phyloP scores from a whole-genome alignment of 2,888 invertebrate species.

The Stenichneumon culpator region DNA sequence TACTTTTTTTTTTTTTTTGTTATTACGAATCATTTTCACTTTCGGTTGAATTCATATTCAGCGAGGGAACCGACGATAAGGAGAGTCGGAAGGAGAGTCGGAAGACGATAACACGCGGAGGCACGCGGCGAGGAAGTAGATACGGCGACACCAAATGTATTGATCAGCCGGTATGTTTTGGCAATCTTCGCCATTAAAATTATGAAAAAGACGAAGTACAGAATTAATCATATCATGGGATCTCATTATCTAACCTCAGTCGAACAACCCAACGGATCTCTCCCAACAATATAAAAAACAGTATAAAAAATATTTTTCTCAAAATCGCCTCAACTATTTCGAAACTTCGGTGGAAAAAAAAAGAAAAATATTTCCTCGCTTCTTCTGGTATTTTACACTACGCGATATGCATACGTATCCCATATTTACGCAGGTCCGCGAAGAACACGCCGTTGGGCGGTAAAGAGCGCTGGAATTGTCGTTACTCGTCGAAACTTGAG shows the following conservation, averaged over 20 bases:
- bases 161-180: not conserved
- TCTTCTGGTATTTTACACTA: constrained; percentile 5
- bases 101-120: not conserved
- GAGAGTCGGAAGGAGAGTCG: not conserved
- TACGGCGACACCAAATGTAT: not conserved
- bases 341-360: not conserved
- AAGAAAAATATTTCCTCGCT: constrained; percentile 19
- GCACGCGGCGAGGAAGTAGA: not conserved
- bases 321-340: not conserved
- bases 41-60: not conserved
- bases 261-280: too few relatives aligned
- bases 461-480: constrained; percentile 47
- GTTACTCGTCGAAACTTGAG: constrained; percentile 56
- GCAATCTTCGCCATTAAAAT: not conserved
- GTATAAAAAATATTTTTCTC: too few relatives aligned
- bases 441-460: not conserved
- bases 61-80: not conserved
- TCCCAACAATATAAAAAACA: not conserved
- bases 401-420: constrained; percentile 16
- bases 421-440: not conserved
- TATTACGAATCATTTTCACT: not conserved
- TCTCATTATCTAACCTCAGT: too few relatives aligned
- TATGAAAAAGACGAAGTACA: not conserved
- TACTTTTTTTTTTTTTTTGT: not conserved
- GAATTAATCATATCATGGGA: not conserved